Evolutionary conservation across 2,888 invertebrate genomes (phyloP), one percentile per base, ranked within the genome.

Genomic region (Caenorhabditis angaria): DNA sequence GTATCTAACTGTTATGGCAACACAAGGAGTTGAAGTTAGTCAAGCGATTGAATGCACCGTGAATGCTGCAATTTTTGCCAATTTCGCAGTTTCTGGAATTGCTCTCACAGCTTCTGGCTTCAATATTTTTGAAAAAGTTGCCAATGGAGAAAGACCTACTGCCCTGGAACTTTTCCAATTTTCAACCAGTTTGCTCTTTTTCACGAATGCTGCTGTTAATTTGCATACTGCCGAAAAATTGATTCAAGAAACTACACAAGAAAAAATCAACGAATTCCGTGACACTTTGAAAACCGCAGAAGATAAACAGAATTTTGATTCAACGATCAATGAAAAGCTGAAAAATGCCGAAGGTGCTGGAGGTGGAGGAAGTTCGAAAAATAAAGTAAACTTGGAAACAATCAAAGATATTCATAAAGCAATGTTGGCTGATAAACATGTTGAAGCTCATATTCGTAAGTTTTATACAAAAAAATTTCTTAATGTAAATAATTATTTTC

Each of bases 61-160:
- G 2, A 75, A 75, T 27, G 75, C 75, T 12, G 75, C 75, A 0
- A 75, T 75, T 47, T 75, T 75, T 28, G 70, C 75, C 0, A 70
- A 67, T n/a, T 70, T 75, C 18, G 67, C 75, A 18, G 65, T 70
- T 1, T 65, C 69, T 6, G 75, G 75, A 58, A 67, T 75, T 6
- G 75, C 70, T 10, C 54, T 75, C 10, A 70, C 70, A 12, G 75
- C 75, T 22, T 75, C 75, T 20, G 75, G 75, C 48, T 70, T 67
- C 65, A 75, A 75, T 29, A 75, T 75, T 48, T 75, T 70, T 20
- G 75, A 75, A n/a, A 75, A 75, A 28, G 73, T 73, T 4, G 75
- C 75, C 0, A 75, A 70, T 59, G 75, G 75, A 8, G 75, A 75
- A 27, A 56, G 70, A 12, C 70, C 70, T 32, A 75, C 75, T 1